Evolutionary conservation across 2,113 vertebrate genomes (phyloP).

Genomic region (Salvelinus alpinus): DNA sequence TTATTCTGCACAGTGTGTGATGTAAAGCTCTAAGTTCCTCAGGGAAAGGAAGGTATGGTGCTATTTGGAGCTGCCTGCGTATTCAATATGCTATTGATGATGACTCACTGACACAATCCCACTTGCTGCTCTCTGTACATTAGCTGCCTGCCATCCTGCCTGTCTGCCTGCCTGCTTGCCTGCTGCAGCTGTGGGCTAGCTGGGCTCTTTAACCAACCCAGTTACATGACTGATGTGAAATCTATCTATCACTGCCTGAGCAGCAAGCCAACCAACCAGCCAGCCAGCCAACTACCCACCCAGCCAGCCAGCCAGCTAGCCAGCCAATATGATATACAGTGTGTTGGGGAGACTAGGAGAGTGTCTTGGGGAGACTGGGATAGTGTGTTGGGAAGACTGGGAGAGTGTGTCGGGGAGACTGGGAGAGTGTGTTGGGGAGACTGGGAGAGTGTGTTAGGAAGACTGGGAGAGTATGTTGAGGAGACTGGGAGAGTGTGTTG

Average conservation of each 20-base stretch:
- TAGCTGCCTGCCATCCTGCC: constrained; percentile 1
- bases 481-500: no score
- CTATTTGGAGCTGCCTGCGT: neutral
- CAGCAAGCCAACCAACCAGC: neutral
- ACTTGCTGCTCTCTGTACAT: constrained; percentile 15
- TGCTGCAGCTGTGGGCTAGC: constrained; percentile 26
- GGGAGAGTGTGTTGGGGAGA: no score
- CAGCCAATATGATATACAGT: neutral
- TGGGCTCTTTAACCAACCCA: neutral
- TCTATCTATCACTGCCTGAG: constrained; percentile 18
- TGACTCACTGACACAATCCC: constrained; percentile 20
- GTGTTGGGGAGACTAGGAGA: neutral
- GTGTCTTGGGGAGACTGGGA: no score
- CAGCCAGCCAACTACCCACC: no score
- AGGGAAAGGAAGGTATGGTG: neutral
- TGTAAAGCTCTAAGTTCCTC: neutral
- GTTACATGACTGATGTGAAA: constrained; percentile 33
- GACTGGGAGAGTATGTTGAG: no score
- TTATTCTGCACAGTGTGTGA: neutral
- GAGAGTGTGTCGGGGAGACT: no score
- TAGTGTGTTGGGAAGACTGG: no score
- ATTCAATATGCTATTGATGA: neutral
- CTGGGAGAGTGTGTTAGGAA: no score
- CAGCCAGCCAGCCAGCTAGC: neutral
- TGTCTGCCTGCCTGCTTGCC: neutral